These are phyloP conservation scores for Vireo altiloquus DNA, from an alignment of 2,113 vertebrate genomes.

Conservation along the genomic window DNA sequence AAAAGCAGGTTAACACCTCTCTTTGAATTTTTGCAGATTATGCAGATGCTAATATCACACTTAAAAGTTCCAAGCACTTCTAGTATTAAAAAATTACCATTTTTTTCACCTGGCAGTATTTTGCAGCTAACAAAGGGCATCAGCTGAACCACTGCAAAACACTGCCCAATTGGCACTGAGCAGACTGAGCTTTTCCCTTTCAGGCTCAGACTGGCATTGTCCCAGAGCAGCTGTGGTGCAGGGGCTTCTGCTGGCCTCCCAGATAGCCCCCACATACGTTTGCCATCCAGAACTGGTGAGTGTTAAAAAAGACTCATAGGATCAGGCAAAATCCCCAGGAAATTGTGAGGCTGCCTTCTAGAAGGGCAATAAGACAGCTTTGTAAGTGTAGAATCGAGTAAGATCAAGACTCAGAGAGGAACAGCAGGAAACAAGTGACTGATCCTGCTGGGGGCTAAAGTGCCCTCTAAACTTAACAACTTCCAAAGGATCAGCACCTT, in stretches of 20 bases:
- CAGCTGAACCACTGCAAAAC: conserved; percentile 11
- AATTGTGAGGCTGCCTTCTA: neutral
- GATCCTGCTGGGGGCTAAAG: conserved; percentile 38
- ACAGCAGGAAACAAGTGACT: conserved; percentile 19
- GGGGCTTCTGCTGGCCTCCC: neutral
- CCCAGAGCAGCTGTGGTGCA: neutral
- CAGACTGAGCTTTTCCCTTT: neutral
- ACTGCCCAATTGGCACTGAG: neutral
- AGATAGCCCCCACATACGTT: neutral
- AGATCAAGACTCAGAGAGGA: neutral
- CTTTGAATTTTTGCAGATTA: neutral
- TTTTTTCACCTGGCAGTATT: neutral
- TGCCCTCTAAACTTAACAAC: conserved; percentile 45
- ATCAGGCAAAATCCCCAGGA: neutral
- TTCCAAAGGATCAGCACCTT: neutral
- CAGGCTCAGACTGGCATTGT: neutral
- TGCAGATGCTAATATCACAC: neutral
- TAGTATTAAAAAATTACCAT: neutral
- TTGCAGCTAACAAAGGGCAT: neutral
- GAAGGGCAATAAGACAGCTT: conserved; percentile 12
- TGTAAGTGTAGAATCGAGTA: conserved; percentile 38
- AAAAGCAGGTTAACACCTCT: neutral
- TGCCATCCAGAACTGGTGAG: neutral
- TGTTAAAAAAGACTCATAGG: neutral
- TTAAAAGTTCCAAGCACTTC: neutral